These are phyloP conservation scores for Agapornis canus DNA, from an alignment of 2,797 vertebrate genomes.

Conservation along the genomic window DNA sequence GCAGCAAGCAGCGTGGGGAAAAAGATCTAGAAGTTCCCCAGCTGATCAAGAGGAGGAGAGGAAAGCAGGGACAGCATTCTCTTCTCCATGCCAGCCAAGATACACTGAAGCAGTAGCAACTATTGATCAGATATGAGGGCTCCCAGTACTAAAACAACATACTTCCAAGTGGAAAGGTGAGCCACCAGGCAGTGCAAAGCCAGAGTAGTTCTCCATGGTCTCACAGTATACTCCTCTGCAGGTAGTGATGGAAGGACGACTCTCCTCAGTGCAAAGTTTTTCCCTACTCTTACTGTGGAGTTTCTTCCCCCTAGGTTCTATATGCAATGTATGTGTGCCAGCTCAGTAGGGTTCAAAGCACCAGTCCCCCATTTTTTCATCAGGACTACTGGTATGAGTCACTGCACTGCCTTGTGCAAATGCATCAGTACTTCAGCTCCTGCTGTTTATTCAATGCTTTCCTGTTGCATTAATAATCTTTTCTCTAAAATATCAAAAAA, in stretches of 20 bases:
- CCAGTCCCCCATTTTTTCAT: not conserved
- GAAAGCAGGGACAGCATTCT: not conserved
- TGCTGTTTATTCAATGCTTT: constrained; percentile 1
- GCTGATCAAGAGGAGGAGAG: not conserved
- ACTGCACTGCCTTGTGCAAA: not conserved
- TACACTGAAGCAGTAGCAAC: not conserved
- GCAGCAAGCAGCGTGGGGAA: not conserved
- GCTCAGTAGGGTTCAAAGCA: not conserved
- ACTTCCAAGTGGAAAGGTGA: not conserved
- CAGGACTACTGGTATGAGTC: not conserved
- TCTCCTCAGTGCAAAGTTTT: not conserved
- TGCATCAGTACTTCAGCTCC: not conserved
- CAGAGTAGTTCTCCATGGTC: not conserved
- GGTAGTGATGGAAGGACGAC: not conserved
- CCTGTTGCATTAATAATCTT: constrained; percentile 15
- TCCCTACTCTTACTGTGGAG: too few species aligned
- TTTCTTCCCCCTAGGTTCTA: not conserved
- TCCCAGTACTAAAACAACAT: not conserved
- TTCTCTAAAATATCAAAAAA: constrained; percentile 40
- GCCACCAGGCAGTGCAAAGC: not conserved
- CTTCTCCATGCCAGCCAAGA: not conserved
- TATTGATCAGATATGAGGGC: not conserved
- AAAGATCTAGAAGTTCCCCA: not conserved
- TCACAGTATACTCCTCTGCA: not conserved
- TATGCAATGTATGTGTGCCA: not conserved